Evolutionary conservation across 1,140 invertebrate genomes (phyloP).

Genomic region (Drosophila nigrodunni): DNA sequence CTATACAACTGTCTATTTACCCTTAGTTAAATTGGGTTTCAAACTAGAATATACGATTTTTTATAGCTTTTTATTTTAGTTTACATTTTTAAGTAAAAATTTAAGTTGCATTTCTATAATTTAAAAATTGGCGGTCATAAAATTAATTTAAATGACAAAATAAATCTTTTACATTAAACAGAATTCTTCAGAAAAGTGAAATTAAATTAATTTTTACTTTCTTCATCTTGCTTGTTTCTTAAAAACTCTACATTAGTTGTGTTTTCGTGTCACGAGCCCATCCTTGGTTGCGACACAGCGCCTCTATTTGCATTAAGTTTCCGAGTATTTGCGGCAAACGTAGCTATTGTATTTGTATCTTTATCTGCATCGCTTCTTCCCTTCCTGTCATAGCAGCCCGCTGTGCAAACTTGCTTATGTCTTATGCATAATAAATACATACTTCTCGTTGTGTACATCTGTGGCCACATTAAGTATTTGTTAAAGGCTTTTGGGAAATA

Average conservation of each 20-base stretch:
- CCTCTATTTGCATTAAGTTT: conserved; percentile 53
- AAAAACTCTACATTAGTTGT: neutral
- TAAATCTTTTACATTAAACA: accelerated
- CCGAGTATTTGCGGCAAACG: conserved; percentile 60
- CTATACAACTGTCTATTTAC: too few species aligned
- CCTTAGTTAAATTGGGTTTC: too few species aligned
- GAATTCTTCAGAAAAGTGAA: too few species aligned
- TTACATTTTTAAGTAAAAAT: neutral
- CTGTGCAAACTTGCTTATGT: conserved; percentile 60
- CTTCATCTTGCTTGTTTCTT: neutral
- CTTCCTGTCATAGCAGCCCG: conserved; percentile 46
- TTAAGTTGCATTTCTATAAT: neutral
- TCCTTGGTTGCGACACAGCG: conserved; percentile 5
- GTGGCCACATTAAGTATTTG: conserved; percentile 69
- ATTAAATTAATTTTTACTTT: neutral
- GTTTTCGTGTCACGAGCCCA: conserved; percentile 5
- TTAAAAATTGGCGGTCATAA: too few species aligned
- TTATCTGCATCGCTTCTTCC: conserved; percentile 56
- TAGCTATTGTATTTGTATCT: conserved; percentile 37
- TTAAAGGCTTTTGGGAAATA: conserved; percentile 65
- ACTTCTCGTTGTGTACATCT: conserved; percentile 36
- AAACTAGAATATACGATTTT: too few species aligned
- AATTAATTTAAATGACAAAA: neutral
- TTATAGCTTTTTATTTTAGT: neutral
- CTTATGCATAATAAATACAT: conserved; percentile 41